Conservation (phyloP, 2,888 invertebrate genomes). For the Lomographa bimaculata region DNA sequence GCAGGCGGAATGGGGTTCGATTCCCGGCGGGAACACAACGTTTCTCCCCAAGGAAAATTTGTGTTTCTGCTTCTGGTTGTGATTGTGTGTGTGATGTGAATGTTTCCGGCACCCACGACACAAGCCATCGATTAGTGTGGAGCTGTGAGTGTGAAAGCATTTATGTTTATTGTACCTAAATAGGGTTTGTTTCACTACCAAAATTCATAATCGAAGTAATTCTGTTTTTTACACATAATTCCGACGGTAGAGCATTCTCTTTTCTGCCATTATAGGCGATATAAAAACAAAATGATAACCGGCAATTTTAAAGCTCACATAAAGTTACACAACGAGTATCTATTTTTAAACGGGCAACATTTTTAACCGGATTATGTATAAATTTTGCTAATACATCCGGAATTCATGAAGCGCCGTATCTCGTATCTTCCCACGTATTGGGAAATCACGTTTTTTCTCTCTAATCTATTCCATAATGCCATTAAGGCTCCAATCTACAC, state of each 20-base stretch:
- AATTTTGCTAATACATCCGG: constrained; percentile 19
- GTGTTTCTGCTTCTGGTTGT: no score
- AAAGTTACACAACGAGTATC: constrained; percentile 24
- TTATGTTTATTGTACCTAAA: no score
- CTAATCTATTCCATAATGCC: constrained; percentile 53
- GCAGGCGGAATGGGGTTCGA: no score
- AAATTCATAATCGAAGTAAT: no score
- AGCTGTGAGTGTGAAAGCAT: no score
- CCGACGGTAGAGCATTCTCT: constrained; percentile 5
- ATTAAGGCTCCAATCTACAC: constrained; percentile 62
- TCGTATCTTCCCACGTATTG: constrained; percentile 32
- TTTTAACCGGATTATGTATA: constrained; percentile 23
- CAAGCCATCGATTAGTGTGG: no score
- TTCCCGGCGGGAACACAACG: no score
- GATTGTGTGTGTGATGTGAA: no score
- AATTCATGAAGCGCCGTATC: constrained; percentile 22
- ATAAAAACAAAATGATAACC: constrained; percentile 10
- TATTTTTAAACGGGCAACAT: neutral
- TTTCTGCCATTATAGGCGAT: constrained; percentile 8
- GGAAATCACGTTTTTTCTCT: constrained; percentile 43
- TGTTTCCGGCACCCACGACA: no score
- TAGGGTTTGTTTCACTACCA: no score
- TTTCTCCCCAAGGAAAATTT: no score
- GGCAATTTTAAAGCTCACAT: constrained; percentile 28
- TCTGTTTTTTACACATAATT: no score